Percentiles rank a stretch among this genome's conserved stretches.
Conservation (phyloP, 1,140 invertebrate species). For the Telenomus remus region DNA sequence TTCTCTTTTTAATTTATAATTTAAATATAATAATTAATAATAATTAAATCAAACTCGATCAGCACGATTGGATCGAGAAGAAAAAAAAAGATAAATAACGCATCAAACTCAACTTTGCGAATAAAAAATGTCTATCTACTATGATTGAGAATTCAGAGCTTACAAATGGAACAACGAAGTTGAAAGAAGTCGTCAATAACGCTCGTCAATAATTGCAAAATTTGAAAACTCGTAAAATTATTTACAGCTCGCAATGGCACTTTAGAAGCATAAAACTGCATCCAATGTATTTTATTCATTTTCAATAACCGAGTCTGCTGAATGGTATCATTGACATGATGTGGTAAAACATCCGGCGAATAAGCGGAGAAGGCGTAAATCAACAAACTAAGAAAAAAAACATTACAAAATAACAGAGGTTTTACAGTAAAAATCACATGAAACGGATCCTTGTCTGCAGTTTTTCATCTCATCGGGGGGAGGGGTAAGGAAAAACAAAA, state of each 20-base stretch:
- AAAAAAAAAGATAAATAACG: slow-evolving; percentile 28
- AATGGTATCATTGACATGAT: slow-evolving; percentile 40
- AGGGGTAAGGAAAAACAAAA: slow-evolving; percentile 11
- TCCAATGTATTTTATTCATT: slow-evolving; percentile 46
- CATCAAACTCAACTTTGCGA: slow-evolving; percentile 28
- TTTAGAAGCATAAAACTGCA: slow-evolving; percentile 57
- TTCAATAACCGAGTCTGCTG: slow-evolving; percentile 35
- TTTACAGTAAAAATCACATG: slow-evolving; percentile 1
- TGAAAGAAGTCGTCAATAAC: slow-evolving; percentile 36
- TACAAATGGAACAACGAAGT: slow-evolving; percentile 49
- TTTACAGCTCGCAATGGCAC: slow-evolving; percentile 55
- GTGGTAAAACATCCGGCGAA: slow-evolving; percentile 43
- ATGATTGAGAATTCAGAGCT: slow-evolving; percentile 33
- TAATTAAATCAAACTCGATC: slow-evolving; percentile 43
- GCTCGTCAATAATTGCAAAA: slow-evolving; percentile 42
- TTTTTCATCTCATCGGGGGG: slow-evolving; percentile 15
- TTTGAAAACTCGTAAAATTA: slow-evolving; percentile 53
- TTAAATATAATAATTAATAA: slow-evolving; percentile 18
- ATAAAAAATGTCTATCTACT: slow-evolving; percentile 45
- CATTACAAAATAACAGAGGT: slow-evolving; percentile 4
- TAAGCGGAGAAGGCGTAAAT: slow-evolving; percentile 15
- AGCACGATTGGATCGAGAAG: slow-evolving; percentile 22
- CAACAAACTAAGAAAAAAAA: slow-evolving; percentile 16
- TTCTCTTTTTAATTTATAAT: slow-evolving; percentile 1
- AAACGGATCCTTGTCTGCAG: slow-evolving; percentile 13